A percentile compares a stretch with the other conserved stretches of the same genome.
Evolutionary conservation across 2,888 invertebrate species (phyloP).

Genomic region (Rutpela maculata): DNA sequence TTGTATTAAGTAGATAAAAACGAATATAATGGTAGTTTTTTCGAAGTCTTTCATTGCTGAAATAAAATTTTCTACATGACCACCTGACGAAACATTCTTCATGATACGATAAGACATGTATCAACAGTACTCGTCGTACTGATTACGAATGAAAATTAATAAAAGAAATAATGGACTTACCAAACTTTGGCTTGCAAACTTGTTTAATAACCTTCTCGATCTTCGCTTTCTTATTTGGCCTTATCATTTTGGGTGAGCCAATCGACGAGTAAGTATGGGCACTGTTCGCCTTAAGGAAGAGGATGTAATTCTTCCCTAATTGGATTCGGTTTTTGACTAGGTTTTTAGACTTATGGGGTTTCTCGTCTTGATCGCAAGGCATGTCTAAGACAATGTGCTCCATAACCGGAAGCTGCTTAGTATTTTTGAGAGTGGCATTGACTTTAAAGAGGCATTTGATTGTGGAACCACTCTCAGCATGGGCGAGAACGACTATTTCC

Average conservation of each 20-base stretch:
- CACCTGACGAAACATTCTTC: background rate
- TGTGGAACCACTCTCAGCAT: conserved; percentile 78
- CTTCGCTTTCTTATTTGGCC: conserved; percentile 57
- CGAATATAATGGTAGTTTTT: too few species aligned
- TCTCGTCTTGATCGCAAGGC: conserved; percentile 52
- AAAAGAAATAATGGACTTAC: conserved; percentile 61
- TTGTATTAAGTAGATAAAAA: too few species aligned
- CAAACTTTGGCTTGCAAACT: conserved; percentile 66
- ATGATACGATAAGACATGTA: background rate
- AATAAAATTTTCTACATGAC: background rate
- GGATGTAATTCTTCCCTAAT: conserved; percentile 77
- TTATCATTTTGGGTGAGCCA: conserved; percentile 75
- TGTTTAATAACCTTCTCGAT: conserved; percentile 60
- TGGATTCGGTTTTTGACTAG: conserved; percentile 77
- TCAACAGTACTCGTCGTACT: background rate
- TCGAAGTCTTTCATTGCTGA: background rate
- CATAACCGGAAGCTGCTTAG: conserved; percentile 72
- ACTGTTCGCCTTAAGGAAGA: conserved; percentile 78
- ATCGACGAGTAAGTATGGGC: conserved; percentile 77
- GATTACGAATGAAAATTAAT: background rate
- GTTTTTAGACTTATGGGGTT: conserved; percentile 67
- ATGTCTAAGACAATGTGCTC: conserved; percentile 71
- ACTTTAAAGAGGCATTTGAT: conserved; percentile 75
- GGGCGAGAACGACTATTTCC: conserved; percentile 81
- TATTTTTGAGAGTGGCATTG: conserved; percentile 79